These are phyloP conservation scores for Sialia sialis DNA, from an alignment of 2,113 vertebrate species.

Conservation along the genomic window DNA sequence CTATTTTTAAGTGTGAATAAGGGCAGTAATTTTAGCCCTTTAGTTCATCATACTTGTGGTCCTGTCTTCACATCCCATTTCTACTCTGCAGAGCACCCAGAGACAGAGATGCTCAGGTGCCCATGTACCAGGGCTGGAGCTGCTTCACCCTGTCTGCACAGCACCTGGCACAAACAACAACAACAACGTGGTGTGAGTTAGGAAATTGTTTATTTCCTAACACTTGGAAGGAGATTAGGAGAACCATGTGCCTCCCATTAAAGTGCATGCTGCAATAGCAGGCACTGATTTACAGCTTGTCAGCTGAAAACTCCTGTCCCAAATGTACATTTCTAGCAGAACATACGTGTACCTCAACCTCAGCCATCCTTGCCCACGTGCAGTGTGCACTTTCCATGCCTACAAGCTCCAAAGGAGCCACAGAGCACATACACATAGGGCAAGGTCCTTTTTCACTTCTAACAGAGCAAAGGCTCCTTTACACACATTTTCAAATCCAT, in stretches of 20 bases:
- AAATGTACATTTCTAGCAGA: not conserved
- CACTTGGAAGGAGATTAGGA: not conserved
- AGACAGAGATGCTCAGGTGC: accelerated
- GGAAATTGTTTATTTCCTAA: conserved; percentile 23
- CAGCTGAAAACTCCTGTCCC: not conserved
- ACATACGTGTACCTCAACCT: accelerated
- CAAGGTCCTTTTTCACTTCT: accelerated
- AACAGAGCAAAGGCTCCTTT: not conserved
- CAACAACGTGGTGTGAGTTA: not conserved
- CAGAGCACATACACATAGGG: not conserved
- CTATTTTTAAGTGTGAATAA: conserved; percentile 20
- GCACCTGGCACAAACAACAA: not conserved
- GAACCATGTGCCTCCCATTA: not conserved
- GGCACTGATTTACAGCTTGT: not conserved
- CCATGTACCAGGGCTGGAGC: accelerated
- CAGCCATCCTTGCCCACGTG: accelerated
- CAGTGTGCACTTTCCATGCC: not conserved
- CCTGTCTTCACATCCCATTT: not conserved
- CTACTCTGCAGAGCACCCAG: accelerated
- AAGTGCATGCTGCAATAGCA: not conserved
- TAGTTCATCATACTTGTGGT: not conserved
- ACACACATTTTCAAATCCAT: not conserved
- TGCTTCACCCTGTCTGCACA: not conserved
- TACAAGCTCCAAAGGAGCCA: not conserved
- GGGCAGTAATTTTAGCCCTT: not conserved